Evolutionary conservation across 2,113 vertebrate species (phyloP), one percentile per base, ranked within the genome.

Genomic region (Trachemys scripta): DNA sequence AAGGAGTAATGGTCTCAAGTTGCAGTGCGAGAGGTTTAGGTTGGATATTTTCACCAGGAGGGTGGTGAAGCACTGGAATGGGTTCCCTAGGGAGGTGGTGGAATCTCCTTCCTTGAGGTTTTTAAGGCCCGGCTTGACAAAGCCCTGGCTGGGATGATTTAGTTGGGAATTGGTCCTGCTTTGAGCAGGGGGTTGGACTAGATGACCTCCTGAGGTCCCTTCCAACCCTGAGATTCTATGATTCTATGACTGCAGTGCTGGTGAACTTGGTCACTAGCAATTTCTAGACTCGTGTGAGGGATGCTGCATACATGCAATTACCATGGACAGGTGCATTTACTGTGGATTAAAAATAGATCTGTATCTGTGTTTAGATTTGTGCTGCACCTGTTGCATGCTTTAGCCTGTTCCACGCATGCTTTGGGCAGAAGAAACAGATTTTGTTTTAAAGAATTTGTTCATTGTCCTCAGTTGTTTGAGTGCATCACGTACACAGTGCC

Each of bases 261-360:
- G 62, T 75, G 51, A 31, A 1, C 5, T 0, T 11, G 47, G 16
- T 14, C 27, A 0, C 38, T 27, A n/a, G 22, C 17, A 35, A 76
- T n/a, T n/a, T 13, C n/a, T 31, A 7, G 10, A 38, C 56, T 65
- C 69, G 35, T 2, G 31, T 0, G 10, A 57, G 50, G 22, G 20
- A 11, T 2, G 42, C 3, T 10, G 27, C n/a, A 12, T 13, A 1
- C 2, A 0, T 9, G 24, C 8, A 47, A 56, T 31, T 56, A 1
- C 54, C 7, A 10, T 51, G 82, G 80, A 54, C 22, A 3, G 35
- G 22, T n/a, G 62, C 25, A 0, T 51, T 38, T 25, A 24, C 54
- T 56, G 31, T 20, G 12, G 91, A 17, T 47, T 42, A 35, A 81
- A 50, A 35, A 45, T 49, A 56, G 56, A 5, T 8, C 2, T 3